phyloP scores from a whole-genome alignment of 2,888 invertebrate species.

The Leucophenga maculata region DNA sequence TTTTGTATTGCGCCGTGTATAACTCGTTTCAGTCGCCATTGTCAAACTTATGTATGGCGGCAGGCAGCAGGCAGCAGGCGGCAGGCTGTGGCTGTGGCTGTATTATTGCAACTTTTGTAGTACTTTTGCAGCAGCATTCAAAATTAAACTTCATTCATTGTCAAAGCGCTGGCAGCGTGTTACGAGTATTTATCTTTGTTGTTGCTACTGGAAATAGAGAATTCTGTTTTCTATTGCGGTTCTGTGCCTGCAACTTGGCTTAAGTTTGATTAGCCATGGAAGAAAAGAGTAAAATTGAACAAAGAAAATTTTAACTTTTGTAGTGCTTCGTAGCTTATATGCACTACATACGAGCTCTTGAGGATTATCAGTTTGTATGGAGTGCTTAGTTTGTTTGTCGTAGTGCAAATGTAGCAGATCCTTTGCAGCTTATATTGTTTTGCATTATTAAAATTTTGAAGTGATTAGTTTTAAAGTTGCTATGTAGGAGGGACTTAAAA shows the following conservation, averaged over 20 bases:
- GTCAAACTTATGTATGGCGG: background rate
- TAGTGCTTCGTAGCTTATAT: background rate
- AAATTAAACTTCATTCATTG: slow-evolving; percentile 24
- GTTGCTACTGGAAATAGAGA: background rate
- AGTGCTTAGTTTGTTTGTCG: no score
- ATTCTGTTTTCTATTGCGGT: background rate
- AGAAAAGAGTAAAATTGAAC: background rate
- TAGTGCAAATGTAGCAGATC: no score
- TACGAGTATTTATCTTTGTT: no score
- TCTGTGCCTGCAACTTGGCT: background rate
- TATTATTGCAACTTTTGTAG: slow-evolving; percentile 13
- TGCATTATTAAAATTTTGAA: no score
- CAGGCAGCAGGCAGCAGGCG: no score
- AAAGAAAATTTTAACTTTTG: background rate
- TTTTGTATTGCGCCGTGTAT: background rate
- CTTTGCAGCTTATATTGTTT: no score
- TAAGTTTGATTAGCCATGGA: background rate
- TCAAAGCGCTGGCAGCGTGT: slow-evolving; percentile 1
- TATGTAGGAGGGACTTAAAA: no score
- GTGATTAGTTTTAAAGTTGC: no score
- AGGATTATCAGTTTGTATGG: background rate
- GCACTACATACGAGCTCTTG: background rate
- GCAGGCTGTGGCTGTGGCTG: background rate
- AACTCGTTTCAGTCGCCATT: background rate
- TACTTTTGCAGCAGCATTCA: no score